Conservation (phyloP, 2,113 vertebrate genomes). For the Nipponia nippon region DNA sequence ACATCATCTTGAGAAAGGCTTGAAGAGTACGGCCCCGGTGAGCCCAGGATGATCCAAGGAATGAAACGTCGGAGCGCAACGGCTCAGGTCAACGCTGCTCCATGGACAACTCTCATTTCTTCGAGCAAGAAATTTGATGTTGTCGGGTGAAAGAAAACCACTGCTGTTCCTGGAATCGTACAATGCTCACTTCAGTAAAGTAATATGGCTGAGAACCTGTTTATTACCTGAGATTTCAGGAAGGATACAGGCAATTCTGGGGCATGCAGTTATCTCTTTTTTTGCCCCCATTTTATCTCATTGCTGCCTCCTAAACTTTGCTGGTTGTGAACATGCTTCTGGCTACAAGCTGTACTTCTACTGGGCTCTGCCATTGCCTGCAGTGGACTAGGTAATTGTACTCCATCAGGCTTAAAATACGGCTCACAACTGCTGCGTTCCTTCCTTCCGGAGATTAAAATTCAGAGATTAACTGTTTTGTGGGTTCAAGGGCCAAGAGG, state of each 20-base stretch:
- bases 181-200: neutral
- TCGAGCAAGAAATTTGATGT: accelerated
- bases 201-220: neutral
- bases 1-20: neutral
- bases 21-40: neutral
- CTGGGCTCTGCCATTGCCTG: neutral
- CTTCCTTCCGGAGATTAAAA: neutral
- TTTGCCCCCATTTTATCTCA: neutral
- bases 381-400: neutral
- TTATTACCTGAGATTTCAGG: neutral
- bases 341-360: neutral
- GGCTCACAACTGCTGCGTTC: neutral
- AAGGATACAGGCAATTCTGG: neutral
- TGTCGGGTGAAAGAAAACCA: neutral
- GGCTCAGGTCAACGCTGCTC: neutral
- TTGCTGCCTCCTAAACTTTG: neutral
- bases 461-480: neutral
- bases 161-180: neutral
- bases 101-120: neutral
- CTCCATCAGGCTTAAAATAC: neutral
- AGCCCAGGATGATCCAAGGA: neutral
- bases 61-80: neutral
- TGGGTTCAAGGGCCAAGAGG: neutral
- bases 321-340: neutral
- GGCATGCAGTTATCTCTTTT: neutral